Evolutionary conservation across 2,888 invertebrate species (phyloP), one percentile per base, ranked within the genome.

Genomic region (Dromius quadrimaculatus): DNA sequence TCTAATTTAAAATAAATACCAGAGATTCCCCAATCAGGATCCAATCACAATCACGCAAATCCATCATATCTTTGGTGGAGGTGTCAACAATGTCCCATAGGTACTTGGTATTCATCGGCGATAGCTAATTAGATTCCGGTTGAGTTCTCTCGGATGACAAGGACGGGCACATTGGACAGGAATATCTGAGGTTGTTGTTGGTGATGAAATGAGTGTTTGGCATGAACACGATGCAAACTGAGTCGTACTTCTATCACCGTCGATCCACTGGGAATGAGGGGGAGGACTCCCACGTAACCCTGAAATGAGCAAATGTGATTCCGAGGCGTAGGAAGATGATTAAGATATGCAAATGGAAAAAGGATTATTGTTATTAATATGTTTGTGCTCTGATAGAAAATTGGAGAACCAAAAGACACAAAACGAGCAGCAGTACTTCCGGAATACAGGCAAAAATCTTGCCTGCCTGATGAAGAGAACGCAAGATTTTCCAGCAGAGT

Each of bases 61-160:
- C 23, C 54, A 54, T 28, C 43, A 43, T 43, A 43, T 15, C 54
- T 15, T 41, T 22, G 1, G 19, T 11, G 17, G 9, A 47, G 47
- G 20, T 22, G 47, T 20, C 47, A 47, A 47, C 17, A 61, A 45
- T 59, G 75, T 74, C 76, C 76, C 76, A 66, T 71, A 73, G 62
- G 75, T 78, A 75, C 74, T 78, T 78, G 74, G 78, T 77, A 78
- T 78, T 77, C 78, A 78, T 76, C 77, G 76, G 75, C 75, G 76
- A 76, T 74, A 74, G 74, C 76, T 77, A 76, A 77, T 76, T 77
- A 77, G 76, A 77, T 69, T 65, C 68, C 59, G 57, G 61, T 38
- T 43, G n/a, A n/a, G n/a, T n/a, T n/a, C n/a, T 50, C 45, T 47
- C 65, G 4, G 32, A 34, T 59, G 68, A 69, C 68, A 43, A 34